Evolutionary conservation across 64 coral and sea anemone genomes (phyloP).

Genomic region (Orbicella faveolata): DNA sequence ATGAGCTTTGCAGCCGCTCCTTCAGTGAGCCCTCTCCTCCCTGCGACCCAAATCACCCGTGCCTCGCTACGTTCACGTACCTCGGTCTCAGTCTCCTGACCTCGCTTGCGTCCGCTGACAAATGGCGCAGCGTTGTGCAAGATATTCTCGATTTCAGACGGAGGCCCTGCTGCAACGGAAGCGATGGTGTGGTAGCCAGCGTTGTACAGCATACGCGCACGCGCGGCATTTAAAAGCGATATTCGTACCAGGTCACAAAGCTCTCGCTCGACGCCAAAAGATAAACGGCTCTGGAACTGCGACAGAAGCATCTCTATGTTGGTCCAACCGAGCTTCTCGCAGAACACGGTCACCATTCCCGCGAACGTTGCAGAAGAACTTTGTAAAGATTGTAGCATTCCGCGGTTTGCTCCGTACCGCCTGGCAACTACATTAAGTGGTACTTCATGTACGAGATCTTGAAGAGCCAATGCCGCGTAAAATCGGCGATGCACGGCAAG

Average conservation of each 20-base stretch:
- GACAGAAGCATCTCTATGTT: constrained; percentile 85
- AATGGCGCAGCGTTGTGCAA: constrained; percentile 89
- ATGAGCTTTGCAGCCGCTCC: constrained; percentile 66
- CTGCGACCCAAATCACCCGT: constrained; percentile 90
- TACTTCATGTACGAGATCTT: constrained; percentile 91
- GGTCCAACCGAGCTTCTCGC: constrained; percentile 90
- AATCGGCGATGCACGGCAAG: constrained; percentile 90
- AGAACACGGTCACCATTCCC: constrained; percentile 97
- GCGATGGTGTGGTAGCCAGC: constrained; percentile 93
- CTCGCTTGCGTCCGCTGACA: constrained; percentile 65
- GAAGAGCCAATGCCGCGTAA: constrained; percentile 85
- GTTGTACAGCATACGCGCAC: constrained; percentile 96
- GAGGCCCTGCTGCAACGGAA: constrained; percentile 62
- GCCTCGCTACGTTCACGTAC: constrained; percentile 68
- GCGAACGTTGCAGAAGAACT: constrained; percentile 93
- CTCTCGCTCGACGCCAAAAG: constrained; percentile 95
- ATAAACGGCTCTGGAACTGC: constrained; percentile 93
- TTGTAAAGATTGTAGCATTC: constrained; percentile 96
- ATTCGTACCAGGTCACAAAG: constrained; percentile 93
- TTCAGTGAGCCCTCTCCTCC: constrained; percentile 69
- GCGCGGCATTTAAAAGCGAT: constrained; percentile 86
- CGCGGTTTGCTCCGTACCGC: constrained; percentile 85
- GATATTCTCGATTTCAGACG: constrained; percentile 70
- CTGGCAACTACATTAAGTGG: constrained; percentile 80
- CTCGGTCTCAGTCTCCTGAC: constrained; percentile 86